phyloP scores from a whole-genome alignment of 2,113 vertebrate genomes.

The Pagrus major region DNA sequence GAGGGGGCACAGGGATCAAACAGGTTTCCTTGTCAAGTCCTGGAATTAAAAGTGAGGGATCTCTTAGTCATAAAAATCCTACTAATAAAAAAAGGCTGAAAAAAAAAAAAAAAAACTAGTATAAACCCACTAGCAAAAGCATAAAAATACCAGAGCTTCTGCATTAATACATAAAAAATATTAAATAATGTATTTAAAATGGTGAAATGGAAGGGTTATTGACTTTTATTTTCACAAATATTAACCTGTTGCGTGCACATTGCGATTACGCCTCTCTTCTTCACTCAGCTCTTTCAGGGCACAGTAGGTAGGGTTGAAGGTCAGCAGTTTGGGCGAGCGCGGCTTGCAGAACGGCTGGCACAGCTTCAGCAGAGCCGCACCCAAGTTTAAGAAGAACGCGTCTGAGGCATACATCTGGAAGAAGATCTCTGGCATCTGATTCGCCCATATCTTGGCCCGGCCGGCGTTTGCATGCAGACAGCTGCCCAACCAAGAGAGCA shows the following conservation, averaged over 20 bases:
- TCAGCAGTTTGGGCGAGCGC: slow-evolving; percentile 91
- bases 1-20: slow-evolving; percentile 89
- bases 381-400: slow-evolving; percentile 96
- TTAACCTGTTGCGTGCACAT: slow-evolving; percentile 93
- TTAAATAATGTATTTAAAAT: background rate
- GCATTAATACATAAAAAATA: background rate
- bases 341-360: slow-evolving; percentile 98
- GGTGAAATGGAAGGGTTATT: background rate
- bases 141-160: background rate
- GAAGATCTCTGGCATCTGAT: slow-evolving; percentile 98
- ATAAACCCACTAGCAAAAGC: background rate
- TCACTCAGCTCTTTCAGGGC: slow-evolving; percentile 93
- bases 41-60: slow-evolving; percentile 61
- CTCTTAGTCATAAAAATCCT: background rate
- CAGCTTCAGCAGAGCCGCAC: slow-evolving; percentile 93
- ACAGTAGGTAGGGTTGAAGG: slow-evolving; percentile 97
- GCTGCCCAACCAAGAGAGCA: slow-evolving; percentile 95
- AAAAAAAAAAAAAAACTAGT: too few species aligned
- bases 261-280: slow-evolving; percentile 92
- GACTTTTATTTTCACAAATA: background rate
- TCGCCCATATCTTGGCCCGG: slow-evolving; percentile 98
- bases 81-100: background rate
- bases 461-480: slow-evolving; percentile 95
- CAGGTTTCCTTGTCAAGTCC: slow-evolving; percentile 98
- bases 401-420: slow-evolving; percentile 97